Evolutionary conservation across 2,888 invertebrate genomes (phyloP).

Genomic region (Argynnis bischoffii): DNA sequence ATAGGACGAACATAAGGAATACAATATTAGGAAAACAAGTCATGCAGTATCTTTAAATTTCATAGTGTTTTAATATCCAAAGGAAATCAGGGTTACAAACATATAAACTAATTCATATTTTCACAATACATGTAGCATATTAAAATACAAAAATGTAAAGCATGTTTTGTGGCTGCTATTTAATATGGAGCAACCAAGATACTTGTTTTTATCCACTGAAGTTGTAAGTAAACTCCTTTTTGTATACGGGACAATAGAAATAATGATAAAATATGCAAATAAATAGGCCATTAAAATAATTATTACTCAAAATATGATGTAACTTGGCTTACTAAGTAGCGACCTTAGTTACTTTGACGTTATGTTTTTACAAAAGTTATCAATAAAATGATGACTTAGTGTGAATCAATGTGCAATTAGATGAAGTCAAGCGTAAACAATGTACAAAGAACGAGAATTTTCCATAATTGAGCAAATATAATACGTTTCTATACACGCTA

Average conservation of each 20-base stretch:
- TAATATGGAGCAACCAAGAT: no score
- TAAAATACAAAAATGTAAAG: no score
- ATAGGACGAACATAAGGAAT: no score
- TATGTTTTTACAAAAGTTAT: conserved; percentile 1
- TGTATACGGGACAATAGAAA: conserved; percentile 7
- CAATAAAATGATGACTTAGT: neutral
- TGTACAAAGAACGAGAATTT: conserved; percentile 19
- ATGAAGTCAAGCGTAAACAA: conserved; percentile 18
- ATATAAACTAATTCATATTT: no score
- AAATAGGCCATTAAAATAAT: conserved; percentile 8
- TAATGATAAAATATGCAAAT: conserved; percentile 9
- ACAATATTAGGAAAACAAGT: no score
- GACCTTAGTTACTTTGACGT: neutral
- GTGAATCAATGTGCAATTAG: conserved; percentile 20
- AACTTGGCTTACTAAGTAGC: neutral
- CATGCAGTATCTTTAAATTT: no score
- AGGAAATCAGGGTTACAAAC: no score
- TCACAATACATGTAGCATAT: no score
- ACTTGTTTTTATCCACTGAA: no score
- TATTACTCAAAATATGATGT: conserved; percentile 1
- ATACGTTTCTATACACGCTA: conserved; percentile 11
- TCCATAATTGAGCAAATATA: conserved; percentile 11
- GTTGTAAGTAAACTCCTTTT: neutral
- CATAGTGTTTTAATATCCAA: no score
- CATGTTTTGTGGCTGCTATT: no score